Evolutionary conservation across 2,888 invertebrate species (phyloP).

Genomic region (Ptychoptera albimana): DNA sequence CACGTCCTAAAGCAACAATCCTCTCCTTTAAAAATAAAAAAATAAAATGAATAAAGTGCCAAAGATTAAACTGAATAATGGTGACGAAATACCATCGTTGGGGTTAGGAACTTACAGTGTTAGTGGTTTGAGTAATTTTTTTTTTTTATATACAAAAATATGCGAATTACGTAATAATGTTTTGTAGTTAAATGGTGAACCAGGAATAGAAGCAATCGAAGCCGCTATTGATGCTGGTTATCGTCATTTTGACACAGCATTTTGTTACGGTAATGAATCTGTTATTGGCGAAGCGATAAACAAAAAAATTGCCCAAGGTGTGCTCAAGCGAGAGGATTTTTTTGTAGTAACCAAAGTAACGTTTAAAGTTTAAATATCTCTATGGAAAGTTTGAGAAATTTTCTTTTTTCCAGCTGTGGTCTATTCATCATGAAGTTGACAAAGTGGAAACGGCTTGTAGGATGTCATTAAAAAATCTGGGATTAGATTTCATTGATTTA

Average conservation of each 20-base stretch:
- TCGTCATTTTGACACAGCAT: slow-evolving; percentile 38
- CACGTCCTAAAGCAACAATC: too few relatives aligned
- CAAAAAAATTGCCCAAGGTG: slow-evolving; percentile 29
- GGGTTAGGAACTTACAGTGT: slow-evolving; percentile 51
- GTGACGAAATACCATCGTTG: slow-evolving; percentile 38
- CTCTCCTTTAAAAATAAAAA: too few relatives aligned
- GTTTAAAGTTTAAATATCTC: too few relatives aligned
- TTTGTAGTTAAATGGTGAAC: neutral
- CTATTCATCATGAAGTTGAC: slow-evolving; percentile 37
- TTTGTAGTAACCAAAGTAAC: slow-evolving; percentile 20
- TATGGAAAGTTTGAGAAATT: too few relatives aligned
- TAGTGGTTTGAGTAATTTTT: too few relatives aligned
- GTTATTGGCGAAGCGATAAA: slow-evolving; percentile 31
- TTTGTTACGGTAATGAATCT: slow-evolving; percentile 32
- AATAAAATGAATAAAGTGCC: slow-evolving; percentile 18
- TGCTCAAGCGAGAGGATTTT: slow-evolving; percentile 30
- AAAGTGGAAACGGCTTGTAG: slow-evolving; percentile 44
- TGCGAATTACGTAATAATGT: too few relatives aligned
- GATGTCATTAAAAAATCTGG: slow-evolving; percentile 44
- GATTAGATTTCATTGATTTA: slow-evolving; percentile 59
- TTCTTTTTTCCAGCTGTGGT: slow-evolving; percentile 15
- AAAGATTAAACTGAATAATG: slow-evolving; percentile 37
- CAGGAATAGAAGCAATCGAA: slow-evolving; percentile 17
- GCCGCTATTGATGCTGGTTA: slow-evolving; percentile 37
- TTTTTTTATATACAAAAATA: too few relatives aligned